Evolutionary conservation across 2,113 vertebrate species (phyloP), one percentile per base, ranked within the genome.

Genomic region (Marmota monax): DNA sequence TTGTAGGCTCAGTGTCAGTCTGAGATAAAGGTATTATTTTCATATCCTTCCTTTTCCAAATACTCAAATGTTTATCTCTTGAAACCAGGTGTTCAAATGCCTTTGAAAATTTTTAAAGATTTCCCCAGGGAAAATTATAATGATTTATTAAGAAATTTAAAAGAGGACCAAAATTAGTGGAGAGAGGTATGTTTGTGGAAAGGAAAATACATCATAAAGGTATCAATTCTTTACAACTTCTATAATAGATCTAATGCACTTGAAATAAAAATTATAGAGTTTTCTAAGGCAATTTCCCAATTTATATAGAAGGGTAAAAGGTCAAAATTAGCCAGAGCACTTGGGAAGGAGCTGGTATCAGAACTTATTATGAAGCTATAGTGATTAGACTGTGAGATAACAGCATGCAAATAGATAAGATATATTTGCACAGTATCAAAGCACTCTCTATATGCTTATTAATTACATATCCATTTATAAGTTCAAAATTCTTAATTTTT

Each of bases 121-220:
- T 58, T 69, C 70, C 29, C 13, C 5, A 23, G 61, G 22, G 48
- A 87, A 89, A 72, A 82, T 39, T 11, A 39, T 22, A 29, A 48
- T n/a, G 63, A 23, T 82, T 85, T 65, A 32, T 82, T 70, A 65
- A 94, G 51, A 94, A 39, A 85, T 86, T 7, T 56, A 73, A 84
- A 86, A 72, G 22, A 80, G 74, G 65, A 65, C 4, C 2, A 45
- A 76, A 94, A 14, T 70, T 85, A 85, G 84, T 91, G 87, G n/a
- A 82, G 53, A 93, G 83, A 63, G 27, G 29, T 39, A n/a, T 77
- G 3, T 45, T 76, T 70, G 70, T 84, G 51, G 13, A 74, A 88
- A 96, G n/a, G 14, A 91, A 93, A 20, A 56, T 37, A 37, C 45
- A 39, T 53, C 13, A 48, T 82, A 70, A 95, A 86, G 29, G 78